Conservation (phyloP, 1,140 invertebrate species). For the Drosophila suzukii region DNA sequence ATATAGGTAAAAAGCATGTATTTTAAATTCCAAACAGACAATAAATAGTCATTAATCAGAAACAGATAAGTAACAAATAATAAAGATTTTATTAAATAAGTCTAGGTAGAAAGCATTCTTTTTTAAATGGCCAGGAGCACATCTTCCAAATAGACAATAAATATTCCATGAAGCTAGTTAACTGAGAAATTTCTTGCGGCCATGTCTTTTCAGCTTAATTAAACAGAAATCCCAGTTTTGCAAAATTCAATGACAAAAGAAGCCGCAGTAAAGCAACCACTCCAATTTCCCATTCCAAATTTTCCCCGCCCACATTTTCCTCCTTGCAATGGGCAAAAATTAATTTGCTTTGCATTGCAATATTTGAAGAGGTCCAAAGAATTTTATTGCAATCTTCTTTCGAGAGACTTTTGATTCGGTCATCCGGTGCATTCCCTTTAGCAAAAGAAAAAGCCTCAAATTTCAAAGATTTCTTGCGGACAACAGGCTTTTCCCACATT, state of each 20-base stretch:
- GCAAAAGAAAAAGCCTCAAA: neutral
- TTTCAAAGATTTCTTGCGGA: neutral
- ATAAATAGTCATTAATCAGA: too few relatives aligned
- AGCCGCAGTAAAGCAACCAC: constrained; percentile 3
- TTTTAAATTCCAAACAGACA: too few relatives aligned
- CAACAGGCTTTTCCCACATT: neutral
- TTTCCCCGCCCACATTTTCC: neutral
- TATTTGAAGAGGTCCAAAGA: neutral
- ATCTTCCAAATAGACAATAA: neutral
- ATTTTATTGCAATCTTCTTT: constrained; percentile 4
- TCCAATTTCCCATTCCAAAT: neutral
- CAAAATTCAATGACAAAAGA: neutral
- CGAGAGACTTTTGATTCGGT: constrained; percentile 9
- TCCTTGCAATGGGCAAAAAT: neutral
- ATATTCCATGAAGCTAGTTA: neutral
- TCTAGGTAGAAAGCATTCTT: too few relatives aligned
- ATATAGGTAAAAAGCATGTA: too few relatives aligned
- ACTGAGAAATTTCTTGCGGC: neutral
- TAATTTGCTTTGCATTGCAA: constrained; percentile 7
- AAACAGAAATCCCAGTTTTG: neutral
- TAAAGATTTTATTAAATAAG: too few relatives aligned
- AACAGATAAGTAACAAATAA: too few relatives aligned
- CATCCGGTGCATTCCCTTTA: neutral
- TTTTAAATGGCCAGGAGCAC: neutral
- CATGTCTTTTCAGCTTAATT: constrained; percentile 1